Conservation (phyloP, 2,113 vertebrate species). For the Aspidoscelis tigris region DNA sequence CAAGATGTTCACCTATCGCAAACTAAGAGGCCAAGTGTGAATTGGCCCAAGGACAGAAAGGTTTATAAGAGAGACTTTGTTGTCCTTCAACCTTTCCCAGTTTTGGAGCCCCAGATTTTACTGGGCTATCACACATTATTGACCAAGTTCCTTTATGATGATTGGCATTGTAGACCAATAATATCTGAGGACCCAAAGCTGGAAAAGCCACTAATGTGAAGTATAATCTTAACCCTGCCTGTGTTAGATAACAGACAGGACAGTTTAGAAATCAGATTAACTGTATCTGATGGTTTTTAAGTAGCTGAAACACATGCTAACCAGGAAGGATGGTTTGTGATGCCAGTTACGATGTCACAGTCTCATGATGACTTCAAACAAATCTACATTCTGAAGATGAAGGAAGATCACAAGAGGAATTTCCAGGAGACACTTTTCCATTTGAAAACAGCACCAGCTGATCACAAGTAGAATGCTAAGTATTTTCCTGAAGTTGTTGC, state of each 20-base stretch:
- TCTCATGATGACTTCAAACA: background rate
- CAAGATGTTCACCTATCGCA: too few relatives aligned
- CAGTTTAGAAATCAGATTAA: background rate
- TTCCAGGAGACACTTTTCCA: background rate
- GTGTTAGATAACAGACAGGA: background rate
- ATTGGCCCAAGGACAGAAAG: too few relatives aligned
- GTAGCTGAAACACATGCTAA: background rate
- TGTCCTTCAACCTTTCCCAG: background rate
- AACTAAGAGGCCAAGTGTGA: too few relatives aligned
- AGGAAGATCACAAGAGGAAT: too few relatives aligned
- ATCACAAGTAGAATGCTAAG: background rate
- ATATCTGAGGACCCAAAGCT: background rate
- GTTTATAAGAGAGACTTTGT: background rate
- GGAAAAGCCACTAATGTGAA: background rate
- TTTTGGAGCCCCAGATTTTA: background rate
- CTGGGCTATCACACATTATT: background rate
- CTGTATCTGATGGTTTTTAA: background rate
- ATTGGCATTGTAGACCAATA: background rate
- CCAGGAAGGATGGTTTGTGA: background rate
- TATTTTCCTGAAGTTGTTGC: background rate
- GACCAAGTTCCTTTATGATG: background rate
- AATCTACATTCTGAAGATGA: background rate
- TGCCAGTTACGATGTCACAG: background rate
- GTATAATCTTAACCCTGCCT: background rate
- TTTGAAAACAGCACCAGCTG: background rate